Base-by-base conservation (phyloP, 2,797 vertebrate genomes). In the Bradypus variegatus region DNA sequence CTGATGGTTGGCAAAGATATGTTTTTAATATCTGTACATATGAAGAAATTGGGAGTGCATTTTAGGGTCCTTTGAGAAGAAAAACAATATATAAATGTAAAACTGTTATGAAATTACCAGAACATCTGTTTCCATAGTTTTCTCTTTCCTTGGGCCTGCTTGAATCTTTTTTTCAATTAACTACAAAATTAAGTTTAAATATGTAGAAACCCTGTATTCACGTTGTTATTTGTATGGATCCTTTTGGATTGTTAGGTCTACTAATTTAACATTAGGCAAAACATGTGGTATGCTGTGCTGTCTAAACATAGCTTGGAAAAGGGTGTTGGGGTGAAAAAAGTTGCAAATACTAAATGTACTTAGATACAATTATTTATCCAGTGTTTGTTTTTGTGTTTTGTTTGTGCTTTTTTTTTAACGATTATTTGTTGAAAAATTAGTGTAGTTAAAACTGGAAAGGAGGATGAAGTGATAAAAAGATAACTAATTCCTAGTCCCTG, bases 101-200 rank as follows among this genome's bases (percentile, higher is more conserved):
- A 84, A 31, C 41, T 88, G 55, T 70, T 90, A 55, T 10, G 21
- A 18, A 76, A 67, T 87, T 90, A 19, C 60, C 58, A 83, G 36
- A 81, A 73, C 55, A 76, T 91, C 45, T 91, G 8, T 88, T 91
- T 79, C 31, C 14, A 65, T 6, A 77, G 29, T n/a, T 78, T 81
- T 88, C 65, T 82, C 31, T 86, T 93, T 91, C 25, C 31, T 60
- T 88, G 53, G 55, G 16, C 33, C 29, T 80, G 33, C 29, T 79
- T 82, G 31, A 58, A n/a, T 64, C 31, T 79, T 88, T 48, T 67
- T 84, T 86, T 77, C 19, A 67, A 12, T 86, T 83, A 85, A 41
- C 58, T 89, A 86, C 55, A 84, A 86, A 58, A 88, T 78, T 21
- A 83, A 94, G 83, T 86, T 88, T 36, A 83, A 80, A 65, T 88